A percentile compares a stretch with the other conserved stretches of the same genome.
phyloP scores from a whole-genome alignment of 1,140 invertebrate genomes.

The Aphaenogaster floridana region DNA sequence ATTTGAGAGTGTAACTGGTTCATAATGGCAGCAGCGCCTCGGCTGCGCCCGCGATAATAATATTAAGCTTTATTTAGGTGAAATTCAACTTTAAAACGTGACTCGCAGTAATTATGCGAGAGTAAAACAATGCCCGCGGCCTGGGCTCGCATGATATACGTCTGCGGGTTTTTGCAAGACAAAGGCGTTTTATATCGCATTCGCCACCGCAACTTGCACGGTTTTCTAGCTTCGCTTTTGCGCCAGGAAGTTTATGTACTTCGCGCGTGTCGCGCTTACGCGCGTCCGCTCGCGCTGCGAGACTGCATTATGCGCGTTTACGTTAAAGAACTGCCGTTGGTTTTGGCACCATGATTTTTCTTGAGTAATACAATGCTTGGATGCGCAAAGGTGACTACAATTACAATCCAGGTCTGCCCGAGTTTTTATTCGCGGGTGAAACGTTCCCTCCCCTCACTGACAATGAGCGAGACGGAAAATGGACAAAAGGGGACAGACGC shows the following conservation, averaged over 20 bases:
- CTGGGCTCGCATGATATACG: constrained; percentile 83
- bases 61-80: constrained; percentile 87
- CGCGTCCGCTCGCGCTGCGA: constrained; percentile 62
- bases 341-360: constrained; percentile 41
- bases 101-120: constrained; percentile 86
- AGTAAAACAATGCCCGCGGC: constrained; percentile 85
- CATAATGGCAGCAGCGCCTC: constrained; percentile 80
- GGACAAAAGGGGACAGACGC: background rate
- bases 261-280: constrained; percentile 62
- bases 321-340: constrained; percentile 69
- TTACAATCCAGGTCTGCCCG: background rate
- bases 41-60: constrained; percentile 83
- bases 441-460: background rate
- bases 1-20: constrained; percentile 82
- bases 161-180: constrained; percentile 82
- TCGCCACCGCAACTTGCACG: constrained; percentile 69
- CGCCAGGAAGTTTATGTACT: constrained; percentile 70
- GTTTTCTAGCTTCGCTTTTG: constrained; percentile 66
- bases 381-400: background rate
- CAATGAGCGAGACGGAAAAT: background rate
- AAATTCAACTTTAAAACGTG: constrained; percentile 87
- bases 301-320: constrained; percentile 48
- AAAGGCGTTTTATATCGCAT: constrained; percentile 83
- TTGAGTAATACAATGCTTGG: background rate
- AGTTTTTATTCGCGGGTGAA: background rate